A percentile compares a stretch with the other conserved stretches of the same genome.
Conservation (phyloP, 2,888 invertebrate species). For the Leptarthrus brevirostris region DNA sequence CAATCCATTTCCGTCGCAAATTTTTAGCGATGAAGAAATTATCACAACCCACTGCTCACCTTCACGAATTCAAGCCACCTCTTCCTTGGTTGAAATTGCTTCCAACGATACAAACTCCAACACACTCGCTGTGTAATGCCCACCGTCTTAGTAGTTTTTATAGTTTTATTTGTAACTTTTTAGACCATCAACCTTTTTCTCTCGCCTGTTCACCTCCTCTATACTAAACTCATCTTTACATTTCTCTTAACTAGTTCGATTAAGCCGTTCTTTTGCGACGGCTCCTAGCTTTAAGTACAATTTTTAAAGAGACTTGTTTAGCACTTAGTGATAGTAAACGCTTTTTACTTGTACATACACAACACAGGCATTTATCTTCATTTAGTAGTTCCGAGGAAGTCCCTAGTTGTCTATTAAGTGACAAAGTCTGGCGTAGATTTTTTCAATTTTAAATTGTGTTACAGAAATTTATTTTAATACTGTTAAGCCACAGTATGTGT, state of each 20-base stretch:
- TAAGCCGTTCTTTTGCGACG: slow-evolving; percentile 18
- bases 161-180: background rate
- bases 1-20: slow-evolving; percentile 58
- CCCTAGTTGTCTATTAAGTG: no score
- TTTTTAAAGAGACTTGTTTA: no score
- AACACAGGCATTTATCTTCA: background rate
- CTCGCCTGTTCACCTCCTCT: background rate
- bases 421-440: no score
- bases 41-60: slow-evolving; percentile 45
- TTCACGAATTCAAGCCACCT: slow-evolving; percentile 2
- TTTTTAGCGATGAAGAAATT: slow-evolving; percentile 54
- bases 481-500: no score
- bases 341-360: no score
- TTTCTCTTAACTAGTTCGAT: no score
- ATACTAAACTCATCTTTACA: background rate
- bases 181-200: background rate
- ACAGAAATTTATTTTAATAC: no score
- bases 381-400: no score
- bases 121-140: slow-evolving; percentile 41
- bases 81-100: slow-evolving; percentile 32
- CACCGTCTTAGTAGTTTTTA: slow-evolving; percentile 12
- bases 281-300: slow-evolving; percentile 5
- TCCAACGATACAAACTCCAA: slow-evolving; percentile 15
- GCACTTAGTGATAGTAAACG: no score
- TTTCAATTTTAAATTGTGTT: no score